Evolutionary conservation across 2,113 vertebrate genomes (phyloP).

Genomic region (Pseudopipra pipra): DNA sequence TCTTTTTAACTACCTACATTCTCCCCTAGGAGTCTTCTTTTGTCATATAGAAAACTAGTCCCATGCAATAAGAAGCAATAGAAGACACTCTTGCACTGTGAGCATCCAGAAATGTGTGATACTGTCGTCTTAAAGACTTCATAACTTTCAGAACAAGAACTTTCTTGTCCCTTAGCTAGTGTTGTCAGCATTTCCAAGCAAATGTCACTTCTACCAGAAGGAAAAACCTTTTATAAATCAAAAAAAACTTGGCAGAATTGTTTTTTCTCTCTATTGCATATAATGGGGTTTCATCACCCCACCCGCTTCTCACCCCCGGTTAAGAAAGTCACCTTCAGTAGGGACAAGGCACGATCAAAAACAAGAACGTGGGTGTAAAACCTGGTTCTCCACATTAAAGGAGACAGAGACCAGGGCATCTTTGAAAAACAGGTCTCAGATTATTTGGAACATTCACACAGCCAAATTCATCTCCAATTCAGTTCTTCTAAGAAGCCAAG

Average conservation of each 20-base stretch:
- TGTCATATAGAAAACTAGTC: neutral
- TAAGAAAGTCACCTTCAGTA: neutral
- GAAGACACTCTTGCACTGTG: neutral
- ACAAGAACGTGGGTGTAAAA: rapidly evolving
- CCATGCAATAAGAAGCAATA: neutral
- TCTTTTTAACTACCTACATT: neutral
- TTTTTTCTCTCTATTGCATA: neutral
- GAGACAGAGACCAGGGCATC: neutral
- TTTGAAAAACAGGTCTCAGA: neutral
- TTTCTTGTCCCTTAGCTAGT: neutral
- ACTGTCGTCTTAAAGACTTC: neutral
- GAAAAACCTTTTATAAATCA: neutral
- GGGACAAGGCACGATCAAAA: neutral
- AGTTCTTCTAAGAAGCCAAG: neutral
- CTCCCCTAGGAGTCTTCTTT: neutral
- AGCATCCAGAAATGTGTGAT: neutral
- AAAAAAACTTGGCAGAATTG: neutral
- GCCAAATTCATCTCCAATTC: neutral
- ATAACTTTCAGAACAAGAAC: neutral
- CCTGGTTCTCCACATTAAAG: neutral
- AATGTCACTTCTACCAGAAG: neutral
- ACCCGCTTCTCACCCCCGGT: rapidly evolving
- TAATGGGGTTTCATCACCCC: neutral
- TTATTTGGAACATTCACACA: neutral
- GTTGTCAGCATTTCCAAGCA: neutral